phyloP scores from a whole-genome alignment of 2,797 vertebrate genomes.

The Gobionotothen gibberifrons region DNA sequence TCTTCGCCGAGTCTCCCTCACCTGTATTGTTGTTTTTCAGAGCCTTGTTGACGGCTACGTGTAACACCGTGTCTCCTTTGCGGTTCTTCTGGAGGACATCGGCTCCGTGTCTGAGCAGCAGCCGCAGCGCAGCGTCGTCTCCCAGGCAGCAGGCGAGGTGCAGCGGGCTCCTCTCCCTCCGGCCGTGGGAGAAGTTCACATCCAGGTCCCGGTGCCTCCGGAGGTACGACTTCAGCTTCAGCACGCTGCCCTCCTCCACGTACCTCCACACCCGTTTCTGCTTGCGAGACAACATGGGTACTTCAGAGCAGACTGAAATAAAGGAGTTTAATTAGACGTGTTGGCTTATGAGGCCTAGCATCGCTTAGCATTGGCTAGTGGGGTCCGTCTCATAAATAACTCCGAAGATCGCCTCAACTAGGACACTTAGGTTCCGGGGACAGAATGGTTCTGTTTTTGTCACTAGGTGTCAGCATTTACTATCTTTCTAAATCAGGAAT shows the following conservation, averaged over 20 bases:
- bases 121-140: slow-evolving; percentile 81
- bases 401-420: slow-evolving; percentile 27
- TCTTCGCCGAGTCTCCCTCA: slow-evolving; percentile 40
- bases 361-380: neutral
- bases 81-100: slow-evolving; percentile 77
- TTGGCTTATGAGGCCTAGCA: neutral
- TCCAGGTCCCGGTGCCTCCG: slow-evolving; percentile 82
- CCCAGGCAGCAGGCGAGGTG: slow-evolving; percentile 85
- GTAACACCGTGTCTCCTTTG: slow-evolving; percentile 85
- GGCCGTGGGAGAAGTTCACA: slow-evolving; percentile 78
- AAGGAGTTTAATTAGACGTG: rapidly evolving
- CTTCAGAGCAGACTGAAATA: neutral
- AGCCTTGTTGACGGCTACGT: slow-evolving; percentile 82
- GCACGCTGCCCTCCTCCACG: slow-evolving; percentile 82
- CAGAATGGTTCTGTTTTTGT: neutral
- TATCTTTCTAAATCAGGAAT: neutral
- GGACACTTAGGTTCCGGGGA: slow-evolving; percentile 27
- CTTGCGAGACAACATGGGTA: slow-evolving; percentile 71
- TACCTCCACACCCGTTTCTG: slow-evolving; percentile 84
- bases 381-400: slow-evolving; percentile 18
- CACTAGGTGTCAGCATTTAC: slow-evolving; percentile 60
- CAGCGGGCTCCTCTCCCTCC: slow-evolving; percentile 82
- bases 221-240: slow-evolving; percentile 87
- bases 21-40: slow-evolving; percentile 80
- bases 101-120: slow-evolving; percentile 86